Conservation (phyloP, 2,797 vertebrate species). For the Cryptoprocta ferox region DNA sequence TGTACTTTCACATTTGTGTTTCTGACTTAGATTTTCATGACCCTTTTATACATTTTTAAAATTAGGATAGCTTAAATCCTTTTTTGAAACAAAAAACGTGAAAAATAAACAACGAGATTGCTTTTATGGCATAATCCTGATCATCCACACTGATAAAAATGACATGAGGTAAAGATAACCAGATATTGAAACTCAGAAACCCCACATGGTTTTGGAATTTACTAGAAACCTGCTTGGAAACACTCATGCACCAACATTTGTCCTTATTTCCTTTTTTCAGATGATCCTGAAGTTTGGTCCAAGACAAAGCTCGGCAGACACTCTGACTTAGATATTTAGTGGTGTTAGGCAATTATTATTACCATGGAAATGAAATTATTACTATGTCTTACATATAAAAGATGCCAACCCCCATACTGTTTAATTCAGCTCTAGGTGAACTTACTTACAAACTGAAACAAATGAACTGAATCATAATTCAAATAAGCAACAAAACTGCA, state of each 20-base stretch:
- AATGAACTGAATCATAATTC: background rate
- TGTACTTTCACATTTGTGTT: background rate
- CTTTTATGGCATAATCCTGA: background rate
- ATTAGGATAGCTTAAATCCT: background rate
- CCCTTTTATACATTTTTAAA: background rate
- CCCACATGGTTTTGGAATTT: background rate
- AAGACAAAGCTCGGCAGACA: background rate
- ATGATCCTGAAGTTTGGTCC: background rate
- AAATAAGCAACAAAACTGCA: background rate
- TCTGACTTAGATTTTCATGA: background rate
- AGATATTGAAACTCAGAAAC: background rate
- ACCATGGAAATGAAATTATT: background rate
- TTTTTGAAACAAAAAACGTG: background rate
- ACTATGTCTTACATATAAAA: conserved; percentile 16
- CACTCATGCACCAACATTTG: background rate
- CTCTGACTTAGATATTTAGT: background rate
- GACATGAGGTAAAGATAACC: background rate
- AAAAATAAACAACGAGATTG: background rate
- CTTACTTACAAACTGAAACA: background rate
- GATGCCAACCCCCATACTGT: background rate
- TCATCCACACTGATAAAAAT: background rate
- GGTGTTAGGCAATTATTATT: background rate
- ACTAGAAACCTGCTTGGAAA: background rate
- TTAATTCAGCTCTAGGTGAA: background rate
- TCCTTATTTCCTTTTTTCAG: background rate